Percentiles rank a stretch among this genome's conserved stretches.
These are phyloP conservation scores for Fissipunctia ypsillon DNA, from an alignment of 2,888 invertebrate genomes.

Conservation along the genomic window DNA sequence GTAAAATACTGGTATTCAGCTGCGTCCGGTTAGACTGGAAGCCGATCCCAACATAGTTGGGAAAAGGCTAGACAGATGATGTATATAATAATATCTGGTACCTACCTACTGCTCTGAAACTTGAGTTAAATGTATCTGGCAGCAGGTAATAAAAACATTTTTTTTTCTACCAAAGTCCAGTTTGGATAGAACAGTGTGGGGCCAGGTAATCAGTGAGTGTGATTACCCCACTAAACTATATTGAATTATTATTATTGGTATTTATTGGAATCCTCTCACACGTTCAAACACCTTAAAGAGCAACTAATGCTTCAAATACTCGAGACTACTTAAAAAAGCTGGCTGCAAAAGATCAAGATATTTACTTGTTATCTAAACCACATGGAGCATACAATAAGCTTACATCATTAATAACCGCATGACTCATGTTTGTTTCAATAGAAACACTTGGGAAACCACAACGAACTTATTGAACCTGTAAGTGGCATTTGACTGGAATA, in stretches of 20 bases:
- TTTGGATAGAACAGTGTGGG: not conserved
- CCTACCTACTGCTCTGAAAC: too few relatives aligned
- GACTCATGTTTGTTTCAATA: constrained; percentile 16
- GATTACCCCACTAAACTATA: not conserved
- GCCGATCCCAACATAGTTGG: too few relatives aligned
- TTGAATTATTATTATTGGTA: not conserved
- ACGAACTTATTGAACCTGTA: constrained; percentile 27
- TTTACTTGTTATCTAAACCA: not conserved
- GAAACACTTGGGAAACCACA: constrained; percentile 35
- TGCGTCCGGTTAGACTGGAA: too few relatives aligned
- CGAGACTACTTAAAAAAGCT: not conserved
- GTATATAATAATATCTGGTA: too few relatives aligned
- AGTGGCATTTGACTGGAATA: constrained; percentile 36
- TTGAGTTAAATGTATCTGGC: not conserved
- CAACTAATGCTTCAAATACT: not conserved
- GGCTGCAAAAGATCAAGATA: not conserved
- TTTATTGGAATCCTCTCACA: not conserved
- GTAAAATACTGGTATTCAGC: too few relatives aligned
- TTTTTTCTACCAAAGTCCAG: not conserved
- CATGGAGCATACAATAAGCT: not conserved
- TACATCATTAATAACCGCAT: constrained; percentile 13
- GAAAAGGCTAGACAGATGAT: too few relatives aligned
- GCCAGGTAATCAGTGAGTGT: not conserved
- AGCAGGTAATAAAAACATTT: too few relatives aligned
- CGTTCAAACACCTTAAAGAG: not conserved